Evolutionary conservation across 2,888 invertebrate species (phyloP).

Genomic region (Drosophila nr. medialis): DNA sequence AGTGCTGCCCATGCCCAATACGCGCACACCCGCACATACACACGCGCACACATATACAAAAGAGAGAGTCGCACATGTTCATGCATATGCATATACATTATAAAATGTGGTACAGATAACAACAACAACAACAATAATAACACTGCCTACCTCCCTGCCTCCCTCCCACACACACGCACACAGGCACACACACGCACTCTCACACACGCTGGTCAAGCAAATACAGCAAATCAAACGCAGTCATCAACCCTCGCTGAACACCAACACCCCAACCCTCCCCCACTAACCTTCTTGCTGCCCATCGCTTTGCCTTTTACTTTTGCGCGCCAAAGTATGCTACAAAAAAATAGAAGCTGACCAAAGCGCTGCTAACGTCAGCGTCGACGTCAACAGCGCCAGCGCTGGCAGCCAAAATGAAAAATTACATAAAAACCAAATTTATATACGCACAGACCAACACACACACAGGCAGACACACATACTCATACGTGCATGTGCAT

Average conservation of each 20-base stretch:
- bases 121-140: conserved; percentile 24
- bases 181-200: conserved; percentile 14
- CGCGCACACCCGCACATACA: conserved; percentile 1
- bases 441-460: conserved; percentile 52
- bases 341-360: conserved; percentile 56
- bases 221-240: conserved; percentile 66
- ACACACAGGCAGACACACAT: conserved; percentile 19
- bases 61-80: conserved; percentile 39
- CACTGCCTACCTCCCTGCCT: not conserved
- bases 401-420: conserved; percentile 68
- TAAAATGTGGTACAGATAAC: conserved; percentile 54
- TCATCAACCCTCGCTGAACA: conserved; percentile 31
- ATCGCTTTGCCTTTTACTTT: conserved; percentile 54
- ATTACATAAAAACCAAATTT: conserved; percentile 80
- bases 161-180: conserved; percentile 2
- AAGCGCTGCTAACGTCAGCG: conserved; percentile 27
- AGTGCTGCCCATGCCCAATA: conserved; percentile 39
- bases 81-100: conserved; percentile 69
- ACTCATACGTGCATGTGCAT: conserved; percentile 55
- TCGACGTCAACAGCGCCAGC: conserved; percentile 30
- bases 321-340: conserved; percentile 65
- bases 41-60: conserved; percentile 2
- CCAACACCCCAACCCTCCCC: not conserved
- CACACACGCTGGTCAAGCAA: conserved; percentile 56
- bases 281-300: not conserved